Percentiles rank a stretch among this genome's conserved stretches.
Conservation (phyloP, 2,797 vertebrate genomes). For the Strix occidentalis region DNA sequence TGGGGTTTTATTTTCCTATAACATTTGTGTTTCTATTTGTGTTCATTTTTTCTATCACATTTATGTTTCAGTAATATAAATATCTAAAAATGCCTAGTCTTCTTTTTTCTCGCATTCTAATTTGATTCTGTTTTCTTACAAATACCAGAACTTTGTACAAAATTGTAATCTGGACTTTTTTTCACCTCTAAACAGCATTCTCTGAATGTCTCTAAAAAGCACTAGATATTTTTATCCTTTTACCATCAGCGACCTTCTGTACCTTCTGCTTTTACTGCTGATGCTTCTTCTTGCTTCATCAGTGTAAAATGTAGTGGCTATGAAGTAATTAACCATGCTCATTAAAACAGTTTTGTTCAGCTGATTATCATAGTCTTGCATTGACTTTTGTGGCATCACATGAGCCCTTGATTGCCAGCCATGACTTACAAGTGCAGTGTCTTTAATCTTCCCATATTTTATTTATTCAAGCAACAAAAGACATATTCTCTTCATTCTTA, state of each 20-base stretch:
- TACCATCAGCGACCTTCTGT: background rate
- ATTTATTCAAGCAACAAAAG: background rate
- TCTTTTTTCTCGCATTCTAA: background rate
- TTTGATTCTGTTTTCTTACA: background rate
- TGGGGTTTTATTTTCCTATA: background rate
- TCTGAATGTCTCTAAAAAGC: background rate
- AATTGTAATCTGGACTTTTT: background rate
- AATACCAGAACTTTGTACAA: background rate
- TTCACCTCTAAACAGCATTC: background rate
- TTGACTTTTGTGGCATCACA: background rate
- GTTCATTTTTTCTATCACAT: background rate
- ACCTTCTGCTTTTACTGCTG: background rate
- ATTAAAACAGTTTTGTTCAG: background rate
- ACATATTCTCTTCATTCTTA: background rate
- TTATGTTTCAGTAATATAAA: background rate
- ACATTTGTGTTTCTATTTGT: background rate
- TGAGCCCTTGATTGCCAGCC: background rate
- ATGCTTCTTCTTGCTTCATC: background rate
- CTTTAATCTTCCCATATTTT: background rate
- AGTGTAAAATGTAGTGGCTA: background rate
- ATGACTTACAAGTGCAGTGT: background rate
- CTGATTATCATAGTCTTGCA: background rate
- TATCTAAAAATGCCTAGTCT: background rate
- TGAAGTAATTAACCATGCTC: background rate
- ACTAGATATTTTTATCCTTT: background rate